Percentiles rank a stretch among this genome's conserved stretches.
Conservation (phyloP, 2,797 vertebrate genomes). For the Sibirionetta formosa region DNA sequence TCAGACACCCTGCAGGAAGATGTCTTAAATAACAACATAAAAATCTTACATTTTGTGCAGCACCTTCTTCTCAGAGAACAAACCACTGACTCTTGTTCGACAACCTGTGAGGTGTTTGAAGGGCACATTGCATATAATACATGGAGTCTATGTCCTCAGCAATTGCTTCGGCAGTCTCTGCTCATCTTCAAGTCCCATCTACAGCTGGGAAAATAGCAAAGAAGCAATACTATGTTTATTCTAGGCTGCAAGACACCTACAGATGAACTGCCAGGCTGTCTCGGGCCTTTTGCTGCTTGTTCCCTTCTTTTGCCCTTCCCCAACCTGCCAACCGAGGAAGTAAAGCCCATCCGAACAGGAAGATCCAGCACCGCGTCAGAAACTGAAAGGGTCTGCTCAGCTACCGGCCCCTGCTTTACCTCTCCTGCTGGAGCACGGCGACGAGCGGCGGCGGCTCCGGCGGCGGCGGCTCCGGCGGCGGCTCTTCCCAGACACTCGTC, state of each 20-base stretch:
- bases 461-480: not conserved
- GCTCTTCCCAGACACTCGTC: no score
- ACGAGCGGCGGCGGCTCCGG: no score
- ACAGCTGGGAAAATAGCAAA: not conserved
- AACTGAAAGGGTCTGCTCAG: no score
- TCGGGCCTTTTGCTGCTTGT: not conserved
- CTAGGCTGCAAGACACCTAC: no score
- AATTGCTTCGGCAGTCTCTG: accelerated
- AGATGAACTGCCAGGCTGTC: no score
- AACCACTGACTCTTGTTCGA: not conserved
- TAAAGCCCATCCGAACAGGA: no score
- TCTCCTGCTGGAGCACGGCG: no score
- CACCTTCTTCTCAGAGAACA: accelerated
- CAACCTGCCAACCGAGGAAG: no score
- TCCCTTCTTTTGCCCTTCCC: no score
- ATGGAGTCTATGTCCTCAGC: accelerated
- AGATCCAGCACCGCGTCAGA: no score
- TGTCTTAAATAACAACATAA: not conserved
- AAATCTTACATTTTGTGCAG: not conserved
- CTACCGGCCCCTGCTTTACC: no score
- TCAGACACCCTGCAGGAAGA: not conserved
- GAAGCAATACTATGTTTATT: not conserved
- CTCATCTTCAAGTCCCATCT: not conserved
- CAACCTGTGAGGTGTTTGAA: not conserved
- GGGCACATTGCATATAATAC: not conserved